Conservation (phyloP, 2,888 invertebrate species). For the Carterocephalus palaemon region DNA sequence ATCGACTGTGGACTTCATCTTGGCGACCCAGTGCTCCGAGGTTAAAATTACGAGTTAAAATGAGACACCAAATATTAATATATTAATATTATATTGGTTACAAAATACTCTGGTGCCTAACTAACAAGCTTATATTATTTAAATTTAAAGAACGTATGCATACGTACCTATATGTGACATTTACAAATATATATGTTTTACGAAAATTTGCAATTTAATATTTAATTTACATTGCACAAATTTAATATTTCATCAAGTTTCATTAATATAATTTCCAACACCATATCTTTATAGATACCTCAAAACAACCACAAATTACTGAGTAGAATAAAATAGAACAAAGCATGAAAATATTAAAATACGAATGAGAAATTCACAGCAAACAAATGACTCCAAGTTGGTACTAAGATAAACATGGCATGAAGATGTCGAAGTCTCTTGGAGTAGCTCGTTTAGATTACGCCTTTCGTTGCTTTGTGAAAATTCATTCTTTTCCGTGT, state of each 20-base stretch:
- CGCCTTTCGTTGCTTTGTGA: conserved; percentile 51
- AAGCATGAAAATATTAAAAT: conserved; percentile 59
- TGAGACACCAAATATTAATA: too few species aligned
- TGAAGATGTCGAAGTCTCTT: conserved; percentile 50
- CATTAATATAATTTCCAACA: not conserved
- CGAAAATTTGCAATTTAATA: too few species aligned
- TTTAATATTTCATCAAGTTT: not conserved
- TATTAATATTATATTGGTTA: too few species aligned
- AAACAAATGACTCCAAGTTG: conserved; percentile 54
- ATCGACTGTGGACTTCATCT: conserved; percentile 57
- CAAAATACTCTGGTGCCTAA: too few species aligned
- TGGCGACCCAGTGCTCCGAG: conserved; percentile 32
- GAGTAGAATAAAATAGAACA: conserved; percentile 40
- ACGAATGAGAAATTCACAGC: conserved; percentile 43
- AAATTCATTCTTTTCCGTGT: conserved; percentile 56
- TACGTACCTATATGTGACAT: not conserved
- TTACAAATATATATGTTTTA: too few species aligned
- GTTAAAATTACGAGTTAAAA: too few species aligned
- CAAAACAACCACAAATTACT: not conserved
- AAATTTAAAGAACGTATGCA: too few species aligned
- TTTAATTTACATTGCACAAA: too few species aligned
- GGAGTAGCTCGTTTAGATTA: conserved; percentile 55
- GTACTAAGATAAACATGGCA: conserved; percentile 50
- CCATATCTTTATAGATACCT: conserved; percentile 4
- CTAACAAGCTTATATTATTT: too few species aligned